Evolutionary conservation across 92 coral and sea anemone genomes (phyloP), one percentile per base, ranked within the genome.

Genomic region (Zoanthus sansibaricus): DNA sequence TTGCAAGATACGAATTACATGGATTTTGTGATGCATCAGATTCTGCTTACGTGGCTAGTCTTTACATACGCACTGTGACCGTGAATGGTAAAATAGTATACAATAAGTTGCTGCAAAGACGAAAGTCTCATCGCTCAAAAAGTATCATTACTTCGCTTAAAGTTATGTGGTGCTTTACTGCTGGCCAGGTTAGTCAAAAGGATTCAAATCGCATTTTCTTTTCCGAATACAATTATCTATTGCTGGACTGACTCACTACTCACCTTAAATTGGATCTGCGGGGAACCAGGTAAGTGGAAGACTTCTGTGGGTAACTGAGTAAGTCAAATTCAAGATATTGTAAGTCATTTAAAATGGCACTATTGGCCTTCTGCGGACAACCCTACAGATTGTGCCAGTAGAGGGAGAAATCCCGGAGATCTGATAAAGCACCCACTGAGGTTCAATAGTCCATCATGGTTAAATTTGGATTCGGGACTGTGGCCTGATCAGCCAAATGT

Each of bases 271-370:
- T 93, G 96, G 96, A 86, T 91, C 15, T n/a, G 66, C 13, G 87
- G 88, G 52, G 76, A 51, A 49, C 82, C 88, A 45, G 86, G 86
- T 12, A 42, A 83, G 52, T 72, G 87, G 80, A 92, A 92, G 70
- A 86, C 92, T 75, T 91, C 88, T 10, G 86, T 73, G 64, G 92
- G 88, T 20, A 93, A 93, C 62, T 58, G 92, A 74, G 82, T 88
- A 13, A 76, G 86, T 18, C 88, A 93, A 82, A 93, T 25, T 25
- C 25, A 25, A 25, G 25, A 25, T 25, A 25, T 25, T 25, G 25
- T 25, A 25, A 25, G 25, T 25, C 25, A 25, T 25, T 25, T 25
- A 25, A 25, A 25, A 25, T 25, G 25, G 25, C 25, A 25, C 25
- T 25, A 25, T 25, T 25, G 25, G 0, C 25, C 25, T 25, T 25